These are phyloP conservation scores for Mesaphorura yosii DNA, from an alignment of 1,140 invertebrate genomes.

Conservation along the genomic window DNA sequence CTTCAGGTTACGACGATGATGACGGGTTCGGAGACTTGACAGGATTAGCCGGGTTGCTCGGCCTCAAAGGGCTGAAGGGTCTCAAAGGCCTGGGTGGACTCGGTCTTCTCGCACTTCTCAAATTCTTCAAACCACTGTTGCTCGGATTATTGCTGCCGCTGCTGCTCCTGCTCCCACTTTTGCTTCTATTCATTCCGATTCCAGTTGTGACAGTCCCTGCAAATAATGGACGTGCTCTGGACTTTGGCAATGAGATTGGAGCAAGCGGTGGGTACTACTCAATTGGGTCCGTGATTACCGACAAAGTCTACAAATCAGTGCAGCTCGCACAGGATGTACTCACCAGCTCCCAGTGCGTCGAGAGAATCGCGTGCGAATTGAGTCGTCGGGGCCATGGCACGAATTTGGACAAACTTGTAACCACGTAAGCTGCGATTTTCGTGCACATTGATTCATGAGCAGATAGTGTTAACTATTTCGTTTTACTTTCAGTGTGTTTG, in stretches of 20 bases:
- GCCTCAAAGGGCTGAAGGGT: constrained; percentile 27
- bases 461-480: neutral
- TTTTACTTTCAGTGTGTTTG: constrained; percentile 20
- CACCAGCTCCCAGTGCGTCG: constrained; percentile 26
- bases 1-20: constrained; percentile 22
- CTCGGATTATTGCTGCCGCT: constrained; percentile 24
- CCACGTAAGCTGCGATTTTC: constrained; percentile 17
- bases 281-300: constrained; percentile 17
- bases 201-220: constrained; percentile 24
- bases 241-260: too few species aligned
- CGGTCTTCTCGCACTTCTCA: constrained; percentile 27
- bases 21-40: constrained; percentile 12
- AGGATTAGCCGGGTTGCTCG: constrained; percentile 25
- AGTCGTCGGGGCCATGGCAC: constrained; percentile 23
- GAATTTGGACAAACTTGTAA: constrained; percentile 25
- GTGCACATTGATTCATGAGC: neutral
- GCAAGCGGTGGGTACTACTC: too few species aligned
- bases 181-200: constrained; percentile 29
- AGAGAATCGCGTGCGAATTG: constrained; percentile 28
- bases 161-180: constrained; percentile 19
- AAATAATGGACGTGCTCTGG: constrained; percentile 6
- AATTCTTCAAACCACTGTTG: constrained; percentile 27
- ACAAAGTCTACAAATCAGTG: constrained; percentile 20
- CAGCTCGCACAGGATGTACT: constrained; percentile 29
- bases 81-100: constrained; percentile 28